Base-by-base conservation (phyloP, 2,113 vertebrate species). In the Leptobrachium ailaonicum region DNA sequence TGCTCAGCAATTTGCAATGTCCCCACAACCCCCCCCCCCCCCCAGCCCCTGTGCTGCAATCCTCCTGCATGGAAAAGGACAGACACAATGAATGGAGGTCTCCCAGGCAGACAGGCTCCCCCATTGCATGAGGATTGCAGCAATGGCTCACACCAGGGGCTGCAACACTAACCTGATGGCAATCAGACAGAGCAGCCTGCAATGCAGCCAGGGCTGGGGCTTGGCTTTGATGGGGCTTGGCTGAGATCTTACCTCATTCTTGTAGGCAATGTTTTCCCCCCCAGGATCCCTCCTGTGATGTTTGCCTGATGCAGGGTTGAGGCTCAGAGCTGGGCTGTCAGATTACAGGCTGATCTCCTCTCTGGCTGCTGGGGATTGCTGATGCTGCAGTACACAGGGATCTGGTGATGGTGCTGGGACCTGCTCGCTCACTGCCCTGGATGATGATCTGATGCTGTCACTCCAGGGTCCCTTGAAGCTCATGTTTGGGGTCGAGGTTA, bases 401-500 rank as follows among this genome's bases (percentile, higher is more conserved):
- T 40, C 32, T 60, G 71, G 66, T 53, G 41, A 50, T 54, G 80
- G 62, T 69, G 54, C 74, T 66, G 62, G 54, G 62, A 75, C 12
- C 53, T 43, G 78, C 58, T 42, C 68, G 50, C 74, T 76, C 8
- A 4, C 32, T 56, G 41, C 41, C 75, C 71, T 80, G 71, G 71
- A 60, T 41, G 50, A 60, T 41, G 50, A 60, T 41, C 82, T 54
- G 50, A 72, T 76, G 53, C 56, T 74, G 50, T 69, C 66, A 11
- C 56, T 64, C 76, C 71, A 74, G 54, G 76, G 72, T 75, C 70
- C 84, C 20, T 7, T 45, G 76, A 70, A 63, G 54, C 82, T 69
- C 82, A 79, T 90, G 87, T 86, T 84, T 76, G 82, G 56, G 71
- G 87, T 87, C 93, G 92, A 94, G 93, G 90, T 87, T 93, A 88